Evolutionary conservation across 1,140 invertebrate genomes (phyloP), one percentile per base, ranked within the genome.

Genomic region (Drosophila bifasciata): DNA sequence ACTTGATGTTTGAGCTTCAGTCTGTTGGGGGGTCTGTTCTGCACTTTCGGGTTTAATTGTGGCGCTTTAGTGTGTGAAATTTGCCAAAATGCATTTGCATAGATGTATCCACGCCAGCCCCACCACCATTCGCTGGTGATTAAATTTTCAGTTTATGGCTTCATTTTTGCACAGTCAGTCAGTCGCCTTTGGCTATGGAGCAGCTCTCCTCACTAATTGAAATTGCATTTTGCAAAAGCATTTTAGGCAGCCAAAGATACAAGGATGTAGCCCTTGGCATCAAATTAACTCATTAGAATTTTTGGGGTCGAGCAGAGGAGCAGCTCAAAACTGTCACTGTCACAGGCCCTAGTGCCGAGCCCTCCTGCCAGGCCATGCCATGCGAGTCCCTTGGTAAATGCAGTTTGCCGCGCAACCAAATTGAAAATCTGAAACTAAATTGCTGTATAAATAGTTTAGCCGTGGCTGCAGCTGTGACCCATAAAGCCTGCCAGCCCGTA

Each of bases 231-330:
- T 74, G n/a, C 76, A 66, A 86, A 81, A 70, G 57, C 81, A 69
- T 76, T 84, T 79, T 72, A 23, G 49, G 32, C 21, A 44, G 51
- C 39, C 43, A 40, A n/a, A n/a, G 50, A 39, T 61, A 67, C 74
- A 83, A 81, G 88, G 81, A 86, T 88, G 83, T 70, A 49, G 21
- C 80, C 61, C 49, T 28, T 19, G 77, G 81, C 77, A 36, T 80
- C 59, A 88, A 78, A 86, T 86, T 86, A 86, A 86, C 81, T 86
- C 77, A 81, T 86, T 86, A 86, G 70, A 88, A 81, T 86, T 88
- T 84, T 70, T 71, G 81, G 32, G 83, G 77, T 86, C 60, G 72
- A 21, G 32, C n/a, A 28, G 9, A 9, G 52, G 49, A 51, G 32
- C 44, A 51, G 32, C 44, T 62, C 44, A 51, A 13, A 36, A 36